Conservation (phyloP, 92 coral and sea anemone genomes). For the Parazoanthus swiftii region DNA sequence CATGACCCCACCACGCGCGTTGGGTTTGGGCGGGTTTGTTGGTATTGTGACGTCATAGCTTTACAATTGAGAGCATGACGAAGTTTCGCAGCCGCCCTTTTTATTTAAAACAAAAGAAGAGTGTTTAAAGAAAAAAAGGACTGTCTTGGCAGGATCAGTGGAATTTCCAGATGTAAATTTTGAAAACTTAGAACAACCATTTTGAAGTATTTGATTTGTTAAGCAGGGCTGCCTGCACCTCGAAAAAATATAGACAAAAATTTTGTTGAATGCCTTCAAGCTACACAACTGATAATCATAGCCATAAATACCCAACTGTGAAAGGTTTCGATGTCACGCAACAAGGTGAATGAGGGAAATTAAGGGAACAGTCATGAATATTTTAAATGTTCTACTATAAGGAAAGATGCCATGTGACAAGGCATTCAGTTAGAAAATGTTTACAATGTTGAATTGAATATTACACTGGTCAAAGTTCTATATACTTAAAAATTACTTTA, state of each 20-base stretch:
- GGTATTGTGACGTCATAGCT: conserved; percentile 33
- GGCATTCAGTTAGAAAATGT: no score
- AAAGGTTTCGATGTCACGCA: background rate
- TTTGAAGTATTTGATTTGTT: no score
- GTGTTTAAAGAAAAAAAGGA: background rate
- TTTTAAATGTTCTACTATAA: no score
- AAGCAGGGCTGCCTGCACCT: background rate
- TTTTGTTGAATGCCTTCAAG: background rate
- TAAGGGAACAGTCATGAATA: background rate
- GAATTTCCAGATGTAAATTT: background rate
- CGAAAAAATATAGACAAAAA: no score
- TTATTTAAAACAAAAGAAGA: no score
- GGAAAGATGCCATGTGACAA: no score
- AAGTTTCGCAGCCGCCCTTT: background rate
- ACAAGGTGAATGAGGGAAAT: background rate
- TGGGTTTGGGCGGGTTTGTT: conserved; percentile 39
- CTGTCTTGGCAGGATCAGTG: background rate
- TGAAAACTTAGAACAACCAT: background rate
- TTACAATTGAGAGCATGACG: background rate
- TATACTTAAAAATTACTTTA: background rate
- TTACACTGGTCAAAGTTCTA: background rate
- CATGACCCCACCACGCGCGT: conserved; percentile 28
- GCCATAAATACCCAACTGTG: background rate
- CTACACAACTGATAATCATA: background rate
- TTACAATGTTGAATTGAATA: background rate